A percentile compares a stretch with the other conserved stretches of the same genome.
phyloP scores from a whole-genome alignment of 2,888 invertebrate species.

The Hoplodrina blanda region DNA sequence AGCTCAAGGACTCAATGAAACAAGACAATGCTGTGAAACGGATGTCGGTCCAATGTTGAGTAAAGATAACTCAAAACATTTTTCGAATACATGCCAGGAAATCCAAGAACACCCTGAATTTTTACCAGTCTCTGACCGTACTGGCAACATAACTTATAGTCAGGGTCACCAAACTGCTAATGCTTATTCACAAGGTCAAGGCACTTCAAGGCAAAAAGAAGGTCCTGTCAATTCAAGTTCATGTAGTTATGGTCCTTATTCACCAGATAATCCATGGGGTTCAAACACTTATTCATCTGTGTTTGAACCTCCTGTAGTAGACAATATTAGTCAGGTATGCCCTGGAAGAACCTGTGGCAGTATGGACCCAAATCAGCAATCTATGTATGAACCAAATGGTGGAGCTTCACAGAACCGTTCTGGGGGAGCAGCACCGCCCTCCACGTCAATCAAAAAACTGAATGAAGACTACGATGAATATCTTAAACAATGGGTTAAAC shows the following conservation, averaged over 20 bases:
- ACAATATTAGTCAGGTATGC: background rate
- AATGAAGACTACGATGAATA: constrained; percentile 72
- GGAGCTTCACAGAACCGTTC: background rate
- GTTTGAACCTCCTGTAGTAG: background rate
- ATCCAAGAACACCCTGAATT: background rate
- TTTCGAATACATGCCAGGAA: background rate
- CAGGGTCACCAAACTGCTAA: background rate
- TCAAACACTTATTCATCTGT: constrained; percentile 11
- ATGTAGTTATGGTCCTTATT: background rate
- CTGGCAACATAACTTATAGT: background rate
- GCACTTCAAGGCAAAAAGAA: background rate
- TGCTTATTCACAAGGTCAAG: background rate
- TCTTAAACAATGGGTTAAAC: constrained; percentile 74
- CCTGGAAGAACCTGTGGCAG: background rate
- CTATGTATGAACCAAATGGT: background rate
- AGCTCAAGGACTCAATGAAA: constrained; percentile 6
- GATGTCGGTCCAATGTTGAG: background rate
- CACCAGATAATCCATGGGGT: constrained; percentile 11
- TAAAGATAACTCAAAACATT: background rate
- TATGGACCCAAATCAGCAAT: constrained; percentile 1
- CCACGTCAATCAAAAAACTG: constrained; percentile 60
- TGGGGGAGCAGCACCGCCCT: background rate
- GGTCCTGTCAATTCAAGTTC: background rate
- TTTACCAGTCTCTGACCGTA: background rate
- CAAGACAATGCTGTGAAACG: background rate